Evolutionary conservation across 1,140 invertebrate species (phyloP).

Genomic region (Neelides sp.): DNA sequence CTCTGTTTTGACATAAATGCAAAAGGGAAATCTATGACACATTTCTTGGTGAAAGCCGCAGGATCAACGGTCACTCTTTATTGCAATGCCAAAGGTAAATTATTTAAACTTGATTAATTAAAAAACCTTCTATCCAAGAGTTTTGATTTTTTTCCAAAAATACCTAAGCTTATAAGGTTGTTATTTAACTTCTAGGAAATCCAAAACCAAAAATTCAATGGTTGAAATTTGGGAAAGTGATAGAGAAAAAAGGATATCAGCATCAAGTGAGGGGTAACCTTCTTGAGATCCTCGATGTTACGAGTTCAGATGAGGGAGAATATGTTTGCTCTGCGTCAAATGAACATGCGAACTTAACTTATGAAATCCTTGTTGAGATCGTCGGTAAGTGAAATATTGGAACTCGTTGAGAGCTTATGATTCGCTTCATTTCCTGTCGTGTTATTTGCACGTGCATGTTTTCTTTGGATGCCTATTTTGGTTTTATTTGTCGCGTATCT

Average conservation of each 20-base stretch:
- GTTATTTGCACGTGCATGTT: not conserved
- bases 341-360: conserved; percentile 42
- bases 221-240: conserved; percentile 60
- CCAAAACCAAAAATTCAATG: conserved; percentile 64
- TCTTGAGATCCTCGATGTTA: conserved; percentile 17
- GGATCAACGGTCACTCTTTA: conserved; percentile 18
- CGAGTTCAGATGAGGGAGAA: conserved; percentile 52
- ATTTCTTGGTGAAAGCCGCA: conserved; percentile 16
- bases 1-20: conserved; percentile 23
- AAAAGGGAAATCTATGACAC: conserved; percentile 18
- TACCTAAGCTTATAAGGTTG: not conserved
- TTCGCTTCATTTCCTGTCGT: not conserved
- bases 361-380: conserved; percentile 46
- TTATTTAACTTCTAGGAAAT: conserved; percentile 41
- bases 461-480: not conserved
- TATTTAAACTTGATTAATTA: not conserved
- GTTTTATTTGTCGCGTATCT: not conserved
- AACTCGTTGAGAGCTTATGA: not conserved
- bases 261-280: conserved; percentile 48
- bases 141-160: conserved; percentile 3
- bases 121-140: not conserved
- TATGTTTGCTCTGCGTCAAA: conserved; percentile 57
- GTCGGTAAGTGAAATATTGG: conserved; percentile 20
- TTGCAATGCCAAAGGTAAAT: conserved; percentile 24
- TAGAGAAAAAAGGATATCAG: conserved; percentile 62